Conservation (phyloP, 2,888 invertebrate genomes). For the Phyllotreta cruciferae region DNA sequence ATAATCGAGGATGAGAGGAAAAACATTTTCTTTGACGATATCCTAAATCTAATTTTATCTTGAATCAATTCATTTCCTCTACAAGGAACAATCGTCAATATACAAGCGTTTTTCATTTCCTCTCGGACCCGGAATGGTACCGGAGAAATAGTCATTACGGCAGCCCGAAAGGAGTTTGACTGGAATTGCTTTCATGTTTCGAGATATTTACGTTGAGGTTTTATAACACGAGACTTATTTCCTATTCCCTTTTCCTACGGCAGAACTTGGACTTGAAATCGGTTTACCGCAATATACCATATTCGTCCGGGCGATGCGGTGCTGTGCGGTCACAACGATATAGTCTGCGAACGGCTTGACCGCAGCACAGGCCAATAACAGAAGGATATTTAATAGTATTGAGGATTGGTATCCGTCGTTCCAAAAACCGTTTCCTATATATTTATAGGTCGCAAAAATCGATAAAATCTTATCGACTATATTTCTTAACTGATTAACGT, state of each 20-base stretch:
- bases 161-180: constrained; percentile 32
- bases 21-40: background rate
- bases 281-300: constrained; percentile 22
- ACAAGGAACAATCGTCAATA: constrained; percentile 28
- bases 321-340: constrained; percentile 11
- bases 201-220: constrained; percentile 37
- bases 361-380: constrained; percentile 13
- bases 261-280: constrained; percentile 17
- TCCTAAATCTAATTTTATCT: constrained; percentile 28
- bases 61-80: constrained; percentile 29
- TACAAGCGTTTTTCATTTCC: constrained; percentile 33
- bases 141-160: constrained; percentile 35
- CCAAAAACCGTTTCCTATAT: background rate
- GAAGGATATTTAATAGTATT: constrained; percentile 10
- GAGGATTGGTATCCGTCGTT: constrained; percentile 4
- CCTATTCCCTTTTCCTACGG: constrained; percentile 29
- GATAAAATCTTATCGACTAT: background rate
- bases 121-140: constrained; percentile 27
- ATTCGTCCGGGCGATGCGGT: constrained; percentile 4
- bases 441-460: background rate
- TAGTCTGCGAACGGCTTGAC: constrained; percentile 1
- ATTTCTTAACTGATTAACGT: constrained; percentile 7
- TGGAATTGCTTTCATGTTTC: constrained; percentile 39
- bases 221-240: constrained; percentile 40
- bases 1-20: background rate